A percentile compares a stretch with the other conserved stretches of the same genome.
phyloP scores from a whole-genome alignment of 2,797 vertebrate genomes.

The Otus scops region DNA sequence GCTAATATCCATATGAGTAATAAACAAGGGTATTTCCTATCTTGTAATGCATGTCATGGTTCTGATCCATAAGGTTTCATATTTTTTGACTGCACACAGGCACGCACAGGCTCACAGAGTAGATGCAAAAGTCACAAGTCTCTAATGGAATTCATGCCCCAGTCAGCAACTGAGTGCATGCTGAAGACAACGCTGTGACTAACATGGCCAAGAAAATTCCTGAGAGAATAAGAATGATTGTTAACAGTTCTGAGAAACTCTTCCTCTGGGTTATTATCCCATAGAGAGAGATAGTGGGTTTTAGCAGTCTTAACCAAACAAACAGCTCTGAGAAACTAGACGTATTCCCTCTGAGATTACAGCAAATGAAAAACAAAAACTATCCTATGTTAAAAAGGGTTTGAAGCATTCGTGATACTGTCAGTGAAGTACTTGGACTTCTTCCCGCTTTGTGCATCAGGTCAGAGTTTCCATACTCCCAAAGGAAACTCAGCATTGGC shows the following conservation, averaged over 20 bases:
- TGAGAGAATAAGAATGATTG: constrained; percentile 41
- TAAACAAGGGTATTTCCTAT: background rate
- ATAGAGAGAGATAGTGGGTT: background rate
- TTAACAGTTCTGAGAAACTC: constrained; percentile 66
- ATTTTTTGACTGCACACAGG: background rate
- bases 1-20: background rate
- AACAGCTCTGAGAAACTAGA: constrained; percentile 59
- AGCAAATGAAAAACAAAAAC: background rate
- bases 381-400: background rate
- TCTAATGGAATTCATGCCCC: constrained; percentile 4
- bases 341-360: constrained; percentile 39
- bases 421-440: background rate
- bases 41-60: background rate
- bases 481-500: background rate
- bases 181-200: background rate
- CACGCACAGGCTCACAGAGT: constrained; percentile 34
- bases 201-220: constrained; percentile 39
- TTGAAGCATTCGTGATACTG: background rate
- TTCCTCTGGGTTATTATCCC: constrained; percentile 55
- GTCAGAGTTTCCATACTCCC: constrained; percentile 46
- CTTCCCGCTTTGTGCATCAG: constrained; percentile 8
- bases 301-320: constrained; percentile 33
- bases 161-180: background rate
- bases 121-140: constrained; percentile 19
- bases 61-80: background rate